These are phyloP conservation scores for Cosmopolites sordidus DNA, from an alignment of 2,888 invertebrate genomes.

Conservation along the genomic window DNA sequence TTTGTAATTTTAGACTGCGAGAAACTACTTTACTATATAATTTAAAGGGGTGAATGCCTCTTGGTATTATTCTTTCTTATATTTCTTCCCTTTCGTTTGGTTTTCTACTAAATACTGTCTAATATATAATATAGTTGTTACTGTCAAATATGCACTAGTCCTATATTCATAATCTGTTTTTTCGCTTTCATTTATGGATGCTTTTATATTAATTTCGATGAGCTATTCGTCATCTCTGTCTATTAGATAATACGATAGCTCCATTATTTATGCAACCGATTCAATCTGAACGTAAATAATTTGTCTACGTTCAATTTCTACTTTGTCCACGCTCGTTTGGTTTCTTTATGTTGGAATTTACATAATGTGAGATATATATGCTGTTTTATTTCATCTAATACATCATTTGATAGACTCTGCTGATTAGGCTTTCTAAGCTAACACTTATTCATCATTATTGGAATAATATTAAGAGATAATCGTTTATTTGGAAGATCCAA, in stretches of 20 bases:
- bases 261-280: constrained; percentile 13
- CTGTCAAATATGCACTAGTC: too few species aligned
- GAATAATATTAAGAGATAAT: neutral
- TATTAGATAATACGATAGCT: constrained; percentile 6
- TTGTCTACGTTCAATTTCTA: constrained; percentile 15
- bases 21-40: too few species aligned
- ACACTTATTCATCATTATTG: neutral
- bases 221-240: constrained; percentile 10
- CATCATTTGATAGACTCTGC: constrained; percentile 10
- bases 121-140: too few species aligned
- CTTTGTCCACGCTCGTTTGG: constrained; percentile 10
- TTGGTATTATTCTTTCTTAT: too few species aligned
- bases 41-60: too few species aligned
- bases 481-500: too few species aligned
- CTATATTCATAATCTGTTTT: too few species aligned
- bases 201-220: too few species aligned
- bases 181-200: too few species aligned
- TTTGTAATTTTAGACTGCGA: too few species aligned
- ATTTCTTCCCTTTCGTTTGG: too few species aligned
- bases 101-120: too few species aligned
- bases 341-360: constrained; percentile 14
- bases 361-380: constrained; percentile 11
- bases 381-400: constrained; percentile 14
- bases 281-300: constrained; percentile 13
- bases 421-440: constrained; percentile 3